Conservation (phyloP, 1,140 invertebrate species). For the Polypedilum pembai region DNA sequence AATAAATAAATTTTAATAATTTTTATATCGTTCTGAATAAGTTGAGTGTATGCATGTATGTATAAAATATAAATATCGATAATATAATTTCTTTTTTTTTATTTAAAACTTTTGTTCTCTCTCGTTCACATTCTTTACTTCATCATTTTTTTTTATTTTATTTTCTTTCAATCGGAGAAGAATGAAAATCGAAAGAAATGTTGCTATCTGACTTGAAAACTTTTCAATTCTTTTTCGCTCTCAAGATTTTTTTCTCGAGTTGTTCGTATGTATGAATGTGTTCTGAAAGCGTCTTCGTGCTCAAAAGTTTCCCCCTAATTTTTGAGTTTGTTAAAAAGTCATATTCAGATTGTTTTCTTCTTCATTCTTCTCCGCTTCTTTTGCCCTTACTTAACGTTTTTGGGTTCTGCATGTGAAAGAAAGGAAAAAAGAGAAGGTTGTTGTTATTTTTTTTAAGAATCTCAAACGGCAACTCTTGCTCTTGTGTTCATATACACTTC, state of each 20-base stretch:
- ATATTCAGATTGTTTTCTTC: conserved; percentile 22
- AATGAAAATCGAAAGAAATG: not conserved
- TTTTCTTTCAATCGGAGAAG: not conserved
- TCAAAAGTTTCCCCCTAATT: conserved; percentile 27
- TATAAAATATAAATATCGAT: too few relatives aligned
- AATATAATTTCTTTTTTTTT: too few relatives aligned
- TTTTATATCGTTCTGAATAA: too few relatives aligned
- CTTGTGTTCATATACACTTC: not conserved
- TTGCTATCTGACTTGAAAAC: conserved; percentile 22
- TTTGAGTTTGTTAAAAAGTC: conserved; percentile 27
- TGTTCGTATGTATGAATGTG: not conserved
- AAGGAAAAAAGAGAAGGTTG: not conserved
- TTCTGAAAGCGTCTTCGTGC: not conserved
- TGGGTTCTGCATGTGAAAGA: not conserved
- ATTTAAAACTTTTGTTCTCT: not conserved
- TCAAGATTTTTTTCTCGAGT: not conserved
- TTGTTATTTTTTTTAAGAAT: not conserved
- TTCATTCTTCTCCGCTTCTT: not conserved
- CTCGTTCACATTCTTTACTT: conserved; percentile 16
- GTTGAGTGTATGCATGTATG: too few relatives aligned
- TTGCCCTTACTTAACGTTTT: not conserved
- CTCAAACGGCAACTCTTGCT: not conserved
- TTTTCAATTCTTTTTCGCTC: not conserved
- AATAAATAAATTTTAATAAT: too few relatives aligned
- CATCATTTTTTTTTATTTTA: not conserved